These are phyloP conservation scores for Chiridota heheva DNA, from an alignment of 35 echinoderm and acorn worm genomes.

Conservation along the genomic window DNA sequence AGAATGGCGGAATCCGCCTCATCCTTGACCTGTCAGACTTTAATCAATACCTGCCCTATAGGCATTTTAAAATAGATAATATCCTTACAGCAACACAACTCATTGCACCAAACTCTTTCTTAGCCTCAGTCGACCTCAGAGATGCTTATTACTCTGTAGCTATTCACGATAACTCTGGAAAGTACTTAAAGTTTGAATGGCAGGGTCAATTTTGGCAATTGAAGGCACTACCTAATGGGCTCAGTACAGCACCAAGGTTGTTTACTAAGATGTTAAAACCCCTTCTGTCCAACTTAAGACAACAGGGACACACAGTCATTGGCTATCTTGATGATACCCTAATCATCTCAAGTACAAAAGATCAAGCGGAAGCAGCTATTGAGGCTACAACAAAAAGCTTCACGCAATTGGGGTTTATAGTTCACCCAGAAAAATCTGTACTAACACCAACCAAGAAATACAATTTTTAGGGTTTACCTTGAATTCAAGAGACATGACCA, in stretches of 20 bases:
- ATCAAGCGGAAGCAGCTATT: neutral
- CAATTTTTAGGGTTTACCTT: conserved; percentile 28
- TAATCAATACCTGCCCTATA: conserved; percentile 21
- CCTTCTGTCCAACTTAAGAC: conserved; percentile 35
- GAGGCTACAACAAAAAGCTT: neutral
- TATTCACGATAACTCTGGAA: neutral
- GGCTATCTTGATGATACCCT: conserved; percentile 41
- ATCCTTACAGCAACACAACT: conserved; percentile 16
- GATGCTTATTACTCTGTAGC: conserved; percentile 27
- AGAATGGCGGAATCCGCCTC: conserved; percentile 20
- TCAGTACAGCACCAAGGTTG: conserved; percentile 66
- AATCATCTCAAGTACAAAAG: conserved; percentile 4
- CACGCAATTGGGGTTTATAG: neutral
- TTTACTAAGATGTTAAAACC: conserved; percentile 77
- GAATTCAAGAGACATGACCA: conserved; percentile 31
- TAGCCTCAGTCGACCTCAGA: conserved; percentile 13
- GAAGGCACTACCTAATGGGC: conserved; percentile 62
- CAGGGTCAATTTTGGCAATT: too few relatives aligned
- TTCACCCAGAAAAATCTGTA: conserved; percentile 29
- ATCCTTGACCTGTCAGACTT: conserved; percentile 39
- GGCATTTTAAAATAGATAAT: conserved; percentile 43
- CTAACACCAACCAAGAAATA: conserved; percentile 19
- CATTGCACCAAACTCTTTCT: neutral
- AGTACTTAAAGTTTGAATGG: conserved; percentile 62
- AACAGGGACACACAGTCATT: conserved; percentile 36